Conservation (phyloP, 2,888 invertebrate species). For the Aquatica leii region DNA sequence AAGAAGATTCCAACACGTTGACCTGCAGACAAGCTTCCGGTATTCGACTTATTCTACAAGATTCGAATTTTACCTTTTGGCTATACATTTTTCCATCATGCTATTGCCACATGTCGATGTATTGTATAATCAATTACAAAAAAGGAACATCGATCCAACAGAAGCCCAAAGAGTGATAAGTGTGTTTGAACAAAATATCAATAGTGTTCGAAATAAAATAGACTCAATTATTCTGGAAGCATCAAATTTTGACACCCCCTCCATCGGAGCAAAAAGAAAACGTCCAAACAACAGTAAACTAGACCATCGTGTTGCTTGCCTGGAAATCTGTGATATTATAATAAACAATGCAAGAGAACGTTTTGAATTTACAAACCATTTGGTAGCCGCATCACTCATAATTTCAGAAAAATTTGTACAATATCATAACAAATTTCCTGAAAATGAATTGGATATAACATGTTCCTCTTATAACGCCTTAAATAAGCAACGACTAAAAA, state of each 20-base stretch:
- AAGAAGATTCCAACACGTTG: too few species aligned
- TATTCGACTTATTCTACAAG: background rate
- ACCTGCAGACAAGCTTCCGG: background rate
- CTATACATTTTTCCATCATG: background rate
- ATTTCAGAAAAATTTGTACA: constrained; percentile 6
- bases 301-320: constrained; percentile 1
- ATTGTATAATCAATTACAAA: background rate
- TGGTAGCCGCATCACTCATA: constrained; percentile 6
- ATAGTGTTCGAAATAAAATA: background rate
- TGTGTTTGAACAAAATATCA: background rate
- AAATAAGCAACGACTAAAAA: too few species aligned
- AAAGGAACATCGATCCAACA: background rate
- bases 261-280: background rate
- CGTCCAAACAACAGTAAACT: background rate
- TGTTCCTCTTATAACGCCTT: background rate
- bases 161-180: background rate
- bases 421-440: constrained; percentile 11
- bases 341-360: constrained; percentile 7
- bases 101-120: background rate
- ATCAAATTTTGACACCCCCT: too few species aligned
- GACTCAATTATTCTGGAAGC: too few species aligned
- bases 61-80: too few species aligned
- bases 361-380: constrained; percentile 9
- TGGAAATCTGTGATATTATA: constrained; percentile 12
- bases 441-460: background rate